phyloP scores from a whole-genome alignment of 2,888 invertebrate species.

The Troides oblongomaculatus region DNA sequence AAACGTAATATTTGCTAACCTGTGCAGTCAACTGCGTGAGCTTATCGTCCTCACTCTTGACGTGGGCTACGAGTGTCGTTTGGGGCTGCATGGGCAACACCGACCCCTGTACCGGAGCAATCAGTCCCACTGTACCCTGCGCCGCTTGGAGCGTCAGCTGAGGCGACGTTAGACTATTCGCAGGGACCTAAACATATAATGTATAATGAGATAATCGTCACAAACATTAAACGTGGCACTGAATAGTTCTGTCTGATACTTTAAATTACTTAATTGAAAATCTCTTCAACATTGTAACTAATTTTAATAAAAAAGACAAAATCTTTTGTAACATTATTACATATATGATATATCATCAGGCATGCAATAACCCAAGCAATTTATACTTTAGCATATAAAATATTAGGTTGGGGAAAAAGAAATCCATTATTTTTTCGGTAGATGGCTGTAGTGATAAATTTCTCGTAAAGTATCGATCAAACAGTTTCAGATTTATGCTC shows the following conservation, averaged over 20 bases:
- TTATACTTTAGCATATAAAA: background rate
- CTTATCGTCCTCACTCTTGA: constrained; percentile 64
- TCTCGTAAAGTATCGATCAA: too few relatives aligned
- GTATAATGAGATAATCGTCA: background rate
- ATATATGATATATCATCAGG: background rate
- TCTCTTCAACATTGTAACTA: too few relatives aligned
- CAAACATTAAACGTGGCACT: background rate
- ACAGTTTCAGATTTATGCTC: too few relatives aligned
- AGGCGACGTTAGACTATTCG: constrained; percentile 47
- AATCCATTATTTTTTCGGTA: too few relatives aligned
- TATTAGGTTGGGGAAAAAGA: too few relatives aligned
- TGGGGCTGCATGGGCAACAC: constrained; percentile 51
- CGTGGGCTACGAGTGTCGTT: constrained; percentile 49
- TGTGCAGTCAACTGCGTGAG: constrained; percentile 39
- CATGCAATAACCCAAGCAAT: background rate
- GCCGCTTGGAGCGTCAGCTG: constrained; percentile 59
- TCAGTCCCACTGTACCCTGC: constrained; percentile 54
- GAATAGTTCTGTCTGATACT: background rate
- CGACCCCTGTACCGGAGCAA: constrained; percentile 56
- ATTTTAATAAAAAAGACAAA: too few relatives aligned
- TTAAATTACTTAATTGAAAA: too few relatives aligned
- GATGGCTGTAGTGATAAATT: too few relatives aligned
- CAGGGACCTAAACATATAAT: constrained; percentile 23
- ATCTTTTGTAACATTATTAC: background rate
- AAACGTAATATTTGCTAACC: constrained; percentile 16